Evolutionary conservation across 1,140 invertebrate species (phyloP).

Genomic region (Nasonia vitripennis): DNA sequence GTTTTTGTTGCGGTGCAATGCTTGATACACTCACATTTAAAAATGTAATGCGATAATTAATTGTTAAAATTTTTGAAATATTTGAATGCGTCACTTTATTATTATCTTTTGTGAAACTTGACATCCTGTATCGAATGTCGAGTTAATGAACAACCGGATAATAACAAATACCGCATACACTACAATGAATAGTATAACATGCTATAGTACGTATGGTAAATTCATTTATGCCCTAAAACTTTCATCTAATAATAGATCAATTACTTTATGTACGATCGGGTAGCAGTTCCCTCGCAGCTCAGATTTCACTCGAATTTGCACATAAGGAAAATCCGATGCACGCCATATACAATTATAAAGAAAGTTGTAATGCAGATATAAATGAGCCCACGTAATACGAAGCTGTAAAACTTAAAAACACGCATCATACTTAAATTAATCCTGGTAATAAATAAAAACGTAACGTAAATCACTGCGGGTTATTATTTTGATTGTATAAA

Average conservation of each 20-base stretch:
- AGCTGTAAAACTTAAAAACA: background rate
- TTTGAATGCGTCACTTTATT: too few relatives aligned
- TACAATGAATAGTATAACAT: background rate
- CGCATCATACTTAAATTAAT: background rate
- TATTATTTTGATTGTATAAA: too few relatives aligned
- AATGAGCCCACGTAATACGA: background rate
- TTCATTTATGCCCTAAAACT: constrained; percentile 22
- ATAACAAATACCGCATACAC: background rate
- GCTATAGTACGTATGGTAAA: background rate
- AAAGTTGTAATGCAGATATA: constrained; percentile 29
- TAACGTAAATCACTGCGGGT: background rate
- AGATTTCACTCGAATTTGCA: constrained; percentile 41
- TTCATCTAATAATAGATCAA: constrained; percentile 38
- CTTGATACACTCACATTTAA: background rate
- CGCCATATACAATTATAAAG: constrained; percentile 32
- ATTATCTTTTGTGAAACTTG: too few relatives aligned
- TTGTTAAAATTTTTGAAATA: background rate
- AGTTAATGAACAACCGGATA: constrained; percentile 8
- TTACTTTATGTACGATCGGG: constrained; percentile 18
- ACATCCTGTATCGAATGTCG: background rate
- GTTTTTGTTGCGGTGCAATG: background rate
- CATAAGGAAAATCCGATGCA: background rate
- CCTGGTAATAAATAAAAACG: background rate
- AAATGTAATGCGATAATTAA: background rate
- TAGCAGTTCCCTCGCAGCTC: background rate